Base-by-base conservation (phyloP, 2,888 invertebrate genomes). In the Herminia tarsipennalis region DNA sequence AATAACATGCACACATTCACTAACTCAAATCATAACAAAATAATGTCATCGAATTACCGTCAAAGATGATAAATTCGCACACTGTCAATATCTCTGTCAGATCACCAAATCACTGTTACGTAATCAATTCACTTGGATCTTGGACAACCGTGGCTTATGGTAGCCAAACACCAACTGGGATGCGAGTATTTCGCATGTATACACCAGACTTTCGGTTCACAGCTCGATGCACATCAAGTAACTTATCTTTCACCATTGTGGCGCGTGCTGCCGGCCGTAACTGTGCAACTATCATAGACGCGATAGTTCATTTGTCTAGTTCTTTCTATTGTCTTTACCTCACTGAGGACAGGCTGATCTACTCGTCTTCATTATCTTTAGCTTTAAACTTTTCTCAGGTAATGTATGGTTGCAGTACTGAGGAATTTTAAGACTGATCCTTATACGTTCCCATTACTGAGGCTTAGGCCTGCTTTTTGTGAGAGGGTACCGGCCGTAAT, bases 181-280 rank as follows among this genome's bases (percentile, higher is more conserved):
- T 86, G 73, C 74, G 78, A 70, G 72, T 80, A 83, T 86, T 90
- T 87, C 83, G 89, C 89, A 86, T 86, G 87, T 88, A 87, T 87
- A 89, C 90, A 83, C 80, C 78, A 85, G 83, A 88, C 91, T 90
- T 90, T 90, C 90, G 89, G 90, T 89, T 90, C 87, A 89, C 88
- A 86, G 79, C 77, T 88, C 89, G 91, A 88, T 91, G 88, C 91
- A 82, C 91, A 86, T 84, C 89, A 91, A 85, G 89, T 83, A 86
- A 89, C 84, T 86, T 89, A 85, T 91, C 91, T 91, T 91, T 91
- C 91, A 91, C 91, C 90, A 91, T 91, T 91, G 91, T 90, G 80
- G 87, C 86, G 81, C 84, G 85, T 85, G 87, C 86, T 80, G 71
- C 70, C 68, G 73, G 66, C 73, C 77, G 77, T 79, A 79, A 81